Evolutionary conservation across 1,140 invertebrate species (phyloP).

Genomic region (Drosophila sechellia): DNA sequence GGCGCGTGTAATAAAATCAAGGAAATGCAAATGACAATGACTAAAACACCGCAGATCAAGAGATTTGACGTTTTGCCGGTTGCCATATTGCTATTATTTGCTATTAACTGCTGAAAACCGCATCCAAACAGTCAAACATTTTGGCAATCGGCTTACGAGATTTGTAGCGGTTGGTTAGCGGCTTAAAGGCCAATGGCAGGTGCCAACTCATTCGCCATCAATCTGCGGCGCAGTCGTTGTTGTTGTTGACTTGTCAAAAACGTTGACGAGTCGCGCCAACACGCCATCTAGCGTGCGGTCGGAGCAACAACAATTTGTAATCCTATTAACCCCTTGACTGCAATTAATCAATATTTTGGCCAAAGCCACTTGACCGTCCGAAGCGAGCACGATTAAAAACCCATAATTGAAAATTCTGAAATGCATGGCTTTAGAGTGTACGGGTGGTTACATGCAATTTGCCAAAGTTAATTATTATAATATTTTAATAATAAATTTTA

Average conservation of each 20-base stretch:
- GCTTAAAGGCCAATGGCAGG: slow-evolving; percentile 55
- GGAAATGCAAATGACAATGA: slow-evolving; percentile 41
- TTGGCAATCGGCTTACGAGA: slow-evolving; percentile 22
- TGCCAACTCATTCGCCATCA: slow-evolving; percentile 56
- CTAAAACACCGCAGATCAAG: slow-evolving; percentile 31
- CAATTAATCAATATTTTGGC: slow-evolving; percentile 67
- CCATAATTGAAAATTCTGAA: slow-evolving; percentile 34
- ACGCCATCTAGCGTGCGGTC: slow-evolving; percentile 70
- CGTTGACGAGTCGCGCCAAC: slow-evolving; percentile 57
- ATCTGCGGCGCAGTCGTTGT: slow-evolving; percentile 30
- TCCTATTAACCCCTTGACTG: slow-evolving; percentile 75
- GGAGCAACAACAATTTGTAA: slow-evolving; percentile 50
- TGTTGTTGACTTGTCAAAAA: slow-evolving; percentile 69
- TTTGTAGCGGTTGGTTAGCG: slow-evolving; percentile 29
- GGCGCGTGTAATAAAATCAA: slow-evolving; percentile 34
- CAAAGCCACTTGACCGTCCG: slow-evolving; percentile 45
- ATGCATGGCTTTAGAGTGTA: not conserved
- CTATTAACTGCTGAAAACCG: not conserved
- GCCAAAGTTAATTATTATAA: slow-evolving; percentile 33
- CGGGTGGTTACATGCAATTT: slow-evolving; percentile 18
- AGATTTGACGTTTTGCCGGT: slow-evolving; percentile 13
- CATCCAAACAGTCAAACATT: slow-evolving; percentile 9
- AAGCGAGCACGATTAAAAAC: slow-evolving; percentile 22
- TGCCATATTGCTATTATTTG: not conserved
- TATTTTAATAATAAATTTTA: slow-evolving; percentile 7